Evolutionary conservation across 2,888 invertebrate species (phyloP).

Genomic region (Dasysyrphus tricinctus): DNA sequence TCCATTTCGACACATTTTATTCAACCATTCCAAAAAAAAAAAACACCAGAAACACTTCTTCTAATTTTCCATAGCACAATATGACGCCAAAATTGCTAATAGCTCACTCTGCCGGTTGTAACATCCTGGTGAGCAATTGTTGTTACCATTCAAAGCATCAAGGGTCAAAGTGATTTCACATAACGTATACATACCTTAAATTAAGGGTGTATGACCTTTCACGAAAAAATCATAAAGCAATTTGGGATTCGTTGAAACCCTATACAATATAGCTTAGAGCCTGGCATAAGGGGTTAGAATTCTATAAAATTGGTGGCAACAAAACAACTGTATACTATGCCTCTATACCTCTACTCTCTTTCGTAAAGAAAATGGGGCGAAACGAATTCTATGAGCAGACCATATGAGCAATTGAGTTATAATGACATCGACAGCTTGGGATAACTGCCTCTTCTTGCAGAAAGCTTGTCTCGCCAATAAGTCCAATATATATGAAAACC

Average conservation of each 20-base stretch:
- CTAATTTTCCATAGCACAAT: constrained; percentile 67
- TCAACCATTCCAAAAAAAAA: constrained; percentile 3
- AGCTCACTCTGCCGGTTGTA: constrained; percentile 72
- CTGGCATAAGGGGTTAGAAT: constrained; percentile 64
- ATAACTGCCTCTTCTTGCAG: constrained; percentile 76
- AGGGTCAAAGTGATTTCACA: constrained; percentile 74
- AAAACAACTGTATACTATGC: constrained; percentile 7
- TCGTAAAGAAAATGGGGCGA: constrained; percentile 68
- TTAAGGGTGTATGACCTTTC: constrained; percentile 49
- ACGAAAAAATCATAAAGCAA: constrained; percentile 73
- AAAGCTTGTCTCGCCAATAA: constrained; percentile 1
- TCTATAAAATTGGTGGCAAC: constrained; percentile 68
- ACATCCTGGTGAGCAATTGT: constrained; percentile 62
- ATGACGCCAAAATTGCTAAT: constrained; percentile 75
- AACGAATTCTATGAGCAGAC: constrained; percentile 62
- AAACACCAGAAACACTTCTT: constrained; percentile 39
- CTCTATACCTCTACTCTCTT: constrained; percentile 13
- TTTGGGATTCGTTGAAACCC: constrained; percentile 56
- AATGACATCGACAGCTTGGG: constrained; percentile 83
- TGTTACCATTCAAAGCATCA: constrained; percentile 65
- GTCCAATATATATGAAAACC: neutral
- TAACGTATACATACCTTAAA: neutral
- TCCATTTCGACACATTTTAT: constrained; percentile 2
- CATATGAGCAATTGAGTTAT: constrained; percentile 82
- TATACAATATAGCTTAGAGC: constrained; percentile 1